Base-by-base conservation (phyloP, 2,888 invertebrate genomes). In the Andricus quercusramuli region DNA sequence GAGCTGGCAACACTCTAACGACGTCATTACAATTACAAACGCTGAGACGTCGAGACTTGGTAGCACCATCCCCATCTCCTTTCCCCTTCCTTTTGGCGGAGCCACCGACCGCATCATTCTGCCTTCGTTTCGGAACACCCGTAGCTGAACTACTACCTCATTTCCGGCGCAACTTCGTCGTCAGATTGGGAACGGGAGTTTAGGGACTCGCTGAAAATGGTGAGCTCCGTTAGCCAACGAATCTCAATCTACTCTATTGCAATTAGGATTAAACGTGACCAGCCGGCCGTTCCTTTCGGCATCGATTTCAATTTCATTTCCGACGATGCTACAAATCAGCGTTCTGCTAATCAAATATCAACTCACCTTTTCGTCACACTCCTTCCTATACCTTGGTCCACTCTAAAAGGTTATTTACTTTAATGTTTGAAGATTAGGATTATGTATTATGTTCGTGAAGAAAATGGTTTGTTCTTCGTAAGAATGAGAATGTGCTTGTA, bases 21-120 rank as follows among this genome's bases (percentile, higher is more conserved):
- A 88, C 85, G 87, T 86, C 87, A 85, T 89, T 88, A 88, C 85
- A 88, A 86, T 88, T 87, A 87, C 86, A 85, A 86, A 85, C 84
- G 83, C 82, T 83, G 82, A 83, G 86, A 82, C 86, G 83, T 81
- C 78, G 81, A 70, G 83, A 80, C 83, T 85, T 79, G 82, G 82
- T 74, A 79, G 78, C 79, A 77, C 79, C 82, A 78, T 78, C 79
- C 83, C 51, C 79, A 78, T 78, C 77, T 77, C 76, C 79, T 37
- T 67, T 22, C 80, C 80, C 59, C n/a, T 59, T 64, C 83, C 79
- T 79, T 79, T 64, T 79, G 64, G 25, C 77, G 44, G 77, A 74
- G 84, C 80, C 78, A 82, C 82, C 82, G 78, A 84, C 85, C 82
- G 80, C 86, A 85, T 79, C 82, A 80, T 82, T 80, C 82, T 82